Evolutionary conservation across 1,140 invertebrate species (phyloP).

Genomic region (Phocides pigmalion): DNA sequence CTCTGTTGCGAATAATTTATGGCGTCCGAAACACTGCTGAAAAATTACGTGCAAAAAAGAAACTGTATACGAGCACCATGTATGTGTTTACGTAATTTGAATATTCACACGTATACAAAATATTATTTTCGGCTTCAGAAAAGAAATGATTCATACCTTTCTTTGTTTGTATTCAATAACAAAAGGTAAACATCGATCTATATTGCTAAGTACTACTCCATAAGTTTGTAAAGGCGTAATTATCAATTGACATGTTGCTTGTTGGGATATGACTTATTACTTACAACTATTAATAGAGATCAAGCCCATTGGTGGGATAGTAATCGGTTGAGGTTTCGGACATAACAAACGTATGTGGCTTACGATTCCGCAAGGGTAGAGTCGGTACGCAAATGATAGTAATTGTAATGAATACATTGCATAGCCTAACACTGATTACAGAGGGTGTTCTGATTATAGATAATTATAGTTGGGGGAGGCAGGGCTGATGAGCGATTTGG

Average conservation of each 20-base stretch:
- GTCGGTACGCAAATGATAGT: constrained; percentile 56
- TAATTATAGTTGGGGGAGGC: constrained; percentile 77
- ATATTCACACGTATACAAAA: background rate
- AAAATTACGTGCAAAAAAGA: constrained; percentile 36
- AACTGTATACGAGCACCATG: constrained; percentile 2
- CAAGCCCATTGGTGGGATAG: no score
- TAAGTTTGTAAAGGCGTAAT: no score
- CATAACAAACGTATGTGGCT: background rate
- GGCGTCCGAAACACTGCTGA: constrained; percentile 39
- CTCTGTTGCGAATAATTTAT: constrained; percentile 70
- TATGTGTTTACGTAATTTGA: background rate
- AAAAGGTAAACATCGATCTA: no score
- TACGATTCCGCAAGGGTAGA: background rate
- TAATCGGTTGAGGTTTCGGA: no score
- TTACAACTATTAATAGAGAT: no score
- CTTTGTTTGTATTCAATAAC: no score
- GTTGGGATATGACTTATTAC: no score
- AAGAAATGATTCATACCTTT: no score
- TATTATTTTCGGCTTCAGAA: no score
- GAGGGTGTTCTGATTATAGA: constrained; percentile 74
- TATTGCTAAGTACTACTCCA: no score
- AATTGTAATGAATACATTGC: constrained; percentile 69
- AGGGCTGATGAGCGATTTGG: constrained; percentile 83
- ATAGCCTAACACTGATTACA: constrained; percentile 65
- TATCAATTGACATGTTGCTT: no score